A percentile compares a stretch with the other conserved stretches of the same genome.
Conservation (phyloP, 2,113 vertebrate genomes). For the Serinus canaria region DNA sequence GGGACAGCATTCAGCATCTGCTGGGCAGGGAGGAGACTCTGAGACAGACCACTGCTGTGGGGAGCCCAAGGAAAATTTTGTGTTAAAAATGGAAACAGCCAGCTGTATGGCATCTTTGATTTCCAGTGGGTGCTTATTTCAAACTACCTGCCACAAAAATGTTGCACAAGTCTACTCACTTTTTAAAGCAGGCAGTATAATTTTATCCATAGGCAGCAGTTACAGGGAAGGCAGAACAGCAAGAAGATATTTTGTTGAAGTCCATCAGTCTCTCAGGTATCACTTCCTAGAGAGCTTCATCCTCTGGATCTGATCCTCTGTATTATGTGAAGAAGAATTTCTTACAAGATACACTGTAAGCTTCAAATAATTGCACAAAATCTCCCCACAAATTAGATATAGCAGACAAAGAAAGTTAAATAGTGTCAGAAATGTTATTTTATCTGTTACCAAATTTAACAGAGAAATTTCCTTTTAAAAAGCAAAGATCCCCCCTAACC, state of each 20-base stretch:
- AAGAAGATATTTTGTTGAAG: not conserved
- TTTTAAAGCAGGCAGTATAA: not conserved
- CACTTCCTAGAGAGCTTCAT: not conserved
- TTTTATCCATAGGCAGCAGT: not conserved
- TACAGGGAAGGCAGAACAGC: not conserved
- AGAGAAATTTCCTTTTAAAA: not conserved
- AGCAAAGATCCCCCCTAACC: not conserved
- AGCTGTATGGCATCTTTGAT: not conserved
- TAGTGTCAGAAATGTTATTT: not conserved
- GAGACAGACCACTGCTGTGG: not conserved
- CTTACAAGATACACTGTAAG: not conserved
- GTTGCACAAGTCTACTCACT: not conserved
- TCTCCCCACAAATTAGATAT: no score
- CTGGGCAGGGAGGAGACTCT: not conserved
- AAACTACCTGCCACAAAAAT: not conserved
- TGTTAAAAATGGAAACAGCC: constrained; percentile 18
- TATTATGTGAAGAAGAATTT: not conserved
- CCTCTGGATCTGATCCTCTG: not conserved
- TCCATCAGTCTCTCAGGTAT: not conserved
- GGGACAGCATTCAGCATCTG: not conserved
- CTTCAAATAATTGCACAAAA: not conserved
- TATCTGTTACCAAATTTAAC: not conserved
- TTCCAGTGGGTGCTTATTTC: not conserved
- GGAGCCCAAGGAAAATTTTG: not conserved
- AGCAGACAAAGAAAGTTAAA: not conserved